Evolutionary conservation across 2,888 invertebrate species (phyloP), one percentile per base, ranked within the genome.

Genomic region (Tyria jacobaeae): DNA sequence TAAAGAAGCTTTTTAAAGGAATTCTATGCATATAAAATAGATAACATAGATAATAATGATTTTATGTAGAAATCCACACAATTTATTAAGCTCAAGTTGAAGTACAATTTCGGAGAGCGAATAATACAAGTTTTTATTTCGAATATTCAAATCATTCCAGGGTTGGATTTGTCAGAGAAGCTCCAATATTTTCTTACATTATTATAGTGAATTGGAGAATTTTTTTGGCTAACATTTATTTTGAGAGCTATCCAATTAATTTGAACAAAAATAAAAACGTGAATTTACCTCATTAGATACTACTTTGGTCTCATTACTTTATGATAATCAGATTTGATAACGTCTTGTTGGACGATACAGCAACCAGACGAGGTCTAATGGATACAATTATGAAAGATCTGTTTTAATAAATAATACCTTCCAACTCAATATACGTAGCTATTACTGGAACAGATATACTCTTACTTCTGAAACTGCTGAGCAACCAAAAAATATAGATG

Each of bases 131-230:
- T 67, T 60, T 68, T 64, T 57, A 57, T 64, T 73, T 66, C 31
- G 58, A 62, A 73, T 73, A 76, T 73, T 71, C 60, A 74, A 76
- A 75, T 73, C 27, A 64, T 49, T 57, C 56, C 31, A 21, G 27
- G 67, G 57, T 41, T 62, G 55, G 57, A 50, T 50, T 48, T 60
- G 68, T 59, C 52, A 50, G 51, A 21, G n/a, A 51, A 31, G 35
- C n/a, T 56, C 60, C 60, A 55, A 64, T 67, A 64, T 71, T 62
- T 64, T 61, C 41, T n/a, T 64, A 47, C 56, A 68, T 71, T 76
- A 70, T 75, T 76, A 64, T 64, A 68, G 60, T 70, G 74, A 74
- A 76, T 76, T 76, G 74, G 64, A 64, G 24, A 59, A 71, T 63
- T 68, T 67, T 64, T 57, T 66, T 64, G 66, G 48, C 47, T 54